Evolutionary conservation across 37 sponge, comb jelly and placozoan genomes (phyloP).

Genomic region (Aplysina aerophoba): DNA sequence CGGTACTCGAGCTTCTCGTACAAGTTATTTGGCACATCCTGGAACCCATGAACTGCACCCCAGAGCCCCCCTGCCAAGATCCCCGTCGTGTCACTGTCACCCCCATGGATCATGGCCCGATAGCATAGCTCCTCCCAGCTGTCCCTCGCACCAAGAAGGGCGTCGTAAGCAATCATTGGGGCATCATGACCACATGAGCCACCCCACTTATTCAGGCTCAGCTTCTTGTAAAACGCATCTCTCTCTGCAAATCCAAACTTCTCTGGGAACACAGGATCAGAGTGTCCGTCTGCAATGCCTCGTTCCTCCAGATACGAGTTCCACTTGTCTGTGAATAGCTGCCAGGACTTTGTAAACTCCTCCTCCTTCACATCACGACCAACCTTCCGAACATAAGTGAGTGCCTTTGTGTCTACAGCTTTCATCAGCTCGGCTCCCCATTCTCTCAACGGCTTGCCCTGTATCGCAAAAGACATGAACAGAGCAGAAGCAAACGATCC

Average conservation of each 20-base stretch:
- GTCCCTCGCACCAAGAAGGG: constrained; percentile 5
- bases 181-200: constrained; percentile 41
- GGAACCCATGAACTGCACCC: constrained; percentile 61
- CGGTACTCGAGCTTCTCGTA: constrained; percentile 60
- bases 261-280: background rate
- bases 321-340: constrained; percentile 34
- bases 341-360: constrained; percentile 10
- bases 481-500: constrained; percentile 55
- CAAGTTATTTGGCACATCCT: constrained; percentile 51
- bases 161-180: constrained; percentile 51
- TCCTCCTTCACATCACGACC: constrained; percentile 33
- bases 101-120: constrained; percentile 25
- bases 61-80: constrained; percentile 55
- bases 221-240: constrained; percentile 2
- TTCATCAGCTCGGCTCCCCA: constrained; percentile 37
- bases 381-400: background rate
- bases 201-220: background rate
- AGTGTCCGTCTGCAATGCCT: constrained; percentile 26
- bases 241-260: constrained; percentile 32
- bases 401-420: background rate
- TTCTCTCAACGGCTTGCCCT: constrained; percentile 11
- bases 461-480: constrained; percentile 47
- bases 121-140: constrained; percentile 42
- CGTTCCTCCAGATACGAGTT: background rate
- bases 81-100: constrained; percentile 54